Evolutionary conservation across 2,113 vertebrate species (phyloP).

Genomic region (Notiomystis cincta): DNA sequence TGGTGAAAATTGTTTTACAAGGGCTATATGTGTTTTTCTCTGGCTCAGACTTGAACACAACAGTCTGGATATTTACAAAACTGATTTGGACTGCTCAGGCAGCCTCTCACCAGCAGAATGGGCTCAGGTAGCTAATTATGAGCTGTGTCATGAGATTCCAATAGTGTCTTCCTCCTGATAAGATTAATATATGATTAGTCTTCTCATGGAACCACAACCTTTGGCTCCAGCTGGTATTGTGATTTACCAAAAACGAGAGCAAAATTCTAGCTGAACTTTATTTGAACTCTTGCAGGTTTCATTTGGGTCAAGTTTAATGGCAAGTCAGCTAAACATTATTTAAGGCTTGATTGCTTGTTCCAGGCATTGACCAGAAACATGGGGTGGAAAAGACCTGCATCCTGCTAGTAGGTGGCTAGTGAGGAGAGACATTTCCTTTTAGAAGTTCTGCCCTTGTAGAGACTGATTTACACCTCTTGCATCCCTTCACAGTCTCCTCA

Average conservation of each 20-base stretch:
- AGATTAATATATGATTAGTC: background rate
- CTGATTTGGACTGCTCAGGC: background rate
- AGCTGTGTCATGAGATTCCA: background rate
- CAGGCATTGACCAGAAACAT: background rate
- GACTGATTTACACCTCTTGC: background rate
- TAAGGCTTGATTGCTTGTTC: background rate
- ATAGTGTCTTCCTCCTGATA: background rate
- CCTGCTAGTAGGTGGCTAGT: background rate
- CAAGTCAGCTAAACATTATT: background rate
- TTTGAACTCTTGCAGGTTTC: background rate
- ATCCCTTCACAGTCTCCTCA: rapidly evolving
- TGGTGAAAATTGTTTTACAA: background rate
- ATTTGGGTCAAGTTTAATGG: background rate
- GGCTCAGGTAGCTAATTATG: background rate
- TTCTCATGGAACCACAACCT: background rate
- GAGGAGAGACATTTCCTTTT: background rate
- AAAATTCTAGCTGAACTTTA: background rate
- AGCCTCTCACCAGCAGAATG: background rate
- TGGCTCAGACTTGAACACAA: background rate
- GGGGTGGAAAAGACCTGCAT: background rate
- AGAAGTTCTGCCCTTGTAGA: background rate
- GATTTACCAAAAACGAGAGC: background rate
- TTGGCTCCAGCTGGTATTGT: background rate
- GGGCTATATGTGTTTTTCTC: background rate
- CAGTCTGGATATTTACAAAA: background rate